Base-by-base conservation (phyloP, 2,113 vertebrate species). In the Cavia porcellus region DNA sequence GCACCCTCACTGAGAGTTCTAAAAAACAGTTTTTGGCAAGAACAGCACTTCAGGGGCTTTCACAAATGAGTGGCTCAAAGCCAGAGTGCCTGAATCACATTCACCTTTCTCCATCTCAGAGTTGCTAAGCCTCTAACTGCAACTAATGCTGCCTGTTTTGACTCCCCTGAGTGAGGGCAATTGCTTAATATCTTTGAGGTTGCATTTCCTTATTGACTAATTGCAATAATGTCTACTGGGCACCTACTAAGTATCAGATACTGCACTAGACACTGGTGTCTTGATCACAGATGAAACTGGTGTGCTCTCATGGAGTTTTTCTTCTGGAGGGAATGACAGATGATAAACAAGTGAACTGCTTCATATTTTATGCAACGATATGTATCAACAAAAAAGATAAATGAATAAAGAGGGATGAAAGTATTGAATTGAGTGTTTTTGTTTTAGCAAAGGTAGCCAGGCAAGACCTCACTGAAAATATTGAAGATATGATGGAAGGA, bases 21-120 rank as follows among this genome's bases (percentile, higher is more conserved):
- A 80, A 85, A 96, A 92, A 86, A 50, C 70, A 74, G 28, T 86
- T 92, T 83, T 72, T 86, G 91, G 52, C 62, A 84, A 96, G 62
- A 96, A 89, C 30, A 79, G 89, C 75, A 95, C 75, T 95, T 96
- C 79, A 62, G 88, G 52, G 59, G 20, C 59, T 92, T 94, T 96
- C 55, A 95, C 66, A 95, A 93, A 92, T 52, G 59, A 90, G 50
- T 22, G 25, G 64, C 68, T 22, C 77, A 55, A 64, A 81, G 74
- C 70, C 93, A 94, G 52, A 82, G 87, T 55, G 45, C 47, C n/a
- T 59, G 35, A 28, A 70, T 62, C 30, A 59, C 2, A 2, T 25
- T 20, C 1, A 1, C 30, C 22, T 90, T 47, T 52, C 13, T 55
- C 50, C 22, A 50, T n/a, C 25, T 90, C 85, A 72, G 24, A 89